Evolutionary conservation across 1,140 invertebrate species (phyloP).

Genomic region (Saccostrea echinata): DNA sequence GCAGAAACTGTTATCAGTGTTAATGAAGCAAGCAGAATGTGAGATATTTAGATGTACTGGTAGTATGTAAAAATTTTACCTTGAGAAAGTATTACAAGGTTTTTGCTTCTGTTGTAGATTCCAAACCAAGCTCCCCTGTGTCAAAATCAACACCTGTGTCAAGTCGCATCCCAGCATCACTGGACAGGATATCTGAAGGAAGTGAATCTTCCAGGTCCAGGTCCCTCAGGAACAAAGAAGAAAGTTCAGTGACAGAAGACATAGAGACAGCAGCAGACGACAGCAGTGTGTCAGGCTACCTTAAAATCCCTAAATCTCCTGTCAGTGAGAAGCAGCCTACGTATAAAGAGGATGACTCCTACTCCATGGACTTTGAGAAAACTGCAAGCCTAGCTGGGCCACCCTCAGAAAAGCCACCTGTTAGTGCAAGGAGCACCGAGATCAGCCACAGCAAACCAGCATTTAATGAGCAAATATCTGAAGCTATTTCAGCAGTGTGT

Average conservation of each 20-base stretch:
- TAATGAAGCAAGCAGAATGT: not conserved
- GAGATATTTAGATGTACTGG: not conserved
- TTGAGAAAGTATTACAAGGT: not conserved
- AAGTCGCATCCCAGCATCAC: constrained; percentile 48
- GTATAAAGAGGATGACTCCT: constrained; percentile 55
- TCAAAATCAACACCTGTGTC: constrained; percentile 55
- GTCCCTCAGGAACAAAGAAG: constrained; percentile 42
- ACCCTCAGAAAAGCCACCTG: constrained; percentile 50
- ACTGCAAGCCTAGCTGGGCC: constrained; percentile 56
- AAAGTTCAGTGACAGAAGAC: constrained; percentile 57
- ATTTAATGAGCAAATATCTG: constrained; percentile 62
- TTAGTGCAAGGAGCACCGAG: constrained; percentile 56
- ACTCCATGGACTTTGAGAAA: constrained; percentile 67
- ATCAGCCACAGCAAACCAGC: constrained; percentile 59
- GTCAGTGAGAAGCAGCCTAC: not conserved
- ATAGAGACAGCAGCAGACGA: constrained; percentile 66
- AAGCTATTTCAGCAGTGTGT: constrained; percentile 51
- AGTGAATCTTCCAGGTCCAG: constrained; percentile 66
- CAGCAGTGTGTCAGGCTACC: constrained; percentile 51
- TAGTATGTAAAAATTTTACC: not conserved
- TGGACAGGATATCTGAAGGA: constrained; percentile 74
- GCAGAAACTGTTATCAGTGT: not conserved
- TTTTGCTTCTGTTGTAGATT: constrained; percentile 59
- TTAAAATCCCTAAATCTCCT: constrained; percentile 58
- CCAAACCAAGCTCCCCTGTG: constrained; percentile 55